phyloP scores from a whole-genome alignment of 37 sponge, comb jelly and placozoan genomes.

The Halichondria panicea region DNA sequence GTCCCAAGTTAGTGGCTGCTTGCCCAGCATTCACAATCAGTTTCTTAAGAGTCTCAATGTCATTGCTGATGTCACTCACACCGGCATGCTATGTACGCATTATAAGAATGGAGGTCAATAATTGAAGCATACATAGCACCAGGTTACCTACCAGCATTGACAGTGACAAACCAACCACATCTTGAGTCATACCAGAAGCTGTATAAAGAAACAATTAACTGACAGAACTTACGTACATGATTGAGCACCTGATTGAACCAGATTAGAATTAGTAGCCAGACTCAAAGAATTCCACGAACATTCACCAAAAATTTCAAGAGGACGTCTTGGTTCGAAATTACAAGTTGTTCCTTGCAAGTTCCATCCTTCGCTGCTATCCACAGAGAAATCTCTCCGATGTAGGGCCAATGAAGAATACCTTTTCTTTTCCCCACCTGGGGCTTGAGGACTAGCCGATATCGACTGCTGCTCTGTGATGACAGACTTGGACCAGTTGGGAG shows the following conservation, averaged over 20 bases:
- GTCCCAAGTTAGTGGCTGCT: slow-evolving; percentile 5
- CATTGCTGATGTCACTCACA: slow-evolving; percentile 3
- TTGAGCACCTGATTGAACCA: neutral
- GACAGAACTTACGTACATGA: neutral
- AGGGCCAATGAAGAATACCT: too few relatives aligned
- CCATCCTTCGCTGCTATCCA: too few relatives aligned
- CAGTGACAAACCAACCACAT: neutral
- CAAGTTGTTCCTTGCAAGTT: too few relatives aligned
- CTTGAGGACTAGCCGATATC: too few relatives aligned
- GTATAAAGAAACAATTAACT: neutral
- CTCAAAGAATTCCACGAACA: slow-evolving; percentile 55
- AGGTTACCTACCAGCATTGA: neutral
- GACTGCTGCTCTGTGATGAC: too few relatives aligned
- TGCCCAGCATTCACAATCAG: neutral
- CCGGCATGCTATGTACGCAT: neutral
- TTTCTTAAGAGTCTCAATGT: slow-evolving; percentile 6
- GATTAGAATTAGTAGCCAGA: slow-evolving; percentile 29
- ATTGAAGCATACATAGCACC: too few relatives aligned
- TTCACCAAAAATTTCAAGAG: slow-evolving; percentile 25
- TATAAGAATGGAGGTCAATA: neutral
- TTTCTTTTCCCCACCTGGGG: too few relatives aligned
- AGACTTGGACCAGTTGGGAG: too few relatives aligned
- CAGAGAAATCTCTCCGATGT: too few relatives aligned
- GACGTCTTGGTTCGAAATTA: slow-evolving; percentile 31
- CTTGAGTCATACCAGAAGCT: neutral